Evolutionary conservation across 1,140 invertebrate genomes (phyloP), one percentile per base, ranked within the genome.

Genomic region (Diorhabda elongata): DNA sequence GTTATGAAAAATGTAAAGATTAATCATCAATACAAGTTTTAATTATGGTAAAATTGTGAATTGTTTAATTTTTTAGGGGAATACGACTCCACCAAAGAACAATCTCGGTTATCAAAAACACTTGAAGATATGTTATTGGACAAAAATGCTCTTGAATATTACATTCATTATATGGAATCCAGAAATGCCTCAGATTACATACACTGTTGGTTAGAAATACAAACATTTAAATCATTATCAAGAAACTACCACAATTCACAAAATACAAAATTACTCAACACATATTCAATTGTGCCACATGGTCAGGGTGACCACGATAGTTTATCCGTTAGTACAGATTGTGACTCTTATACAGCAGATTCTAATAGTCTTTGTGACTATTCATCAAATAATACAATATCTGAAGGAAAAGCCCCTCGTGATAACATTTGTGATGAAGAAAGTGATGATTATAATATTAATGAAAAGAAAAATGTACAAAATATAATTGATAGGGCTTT

Each of bases 161-260:
- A 92, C 75, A 87, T 92, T 44, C 89, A 92, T 71, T 92, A 86
- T 78, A 84, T 92, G 83, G 89, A 92, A 44, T 82, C 85, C 0
- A 81, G 82, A 42, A 85, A 87, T 69, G 82, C 80, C 2, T 76
- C 87, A 9, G 72, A 83, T 2, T 81, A 89, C 5, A 86, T 92
- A 2, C 87, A 87, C 77, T 92, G 91, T 78, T 92, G 88, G 87
- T 76, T 91, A 66, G 91, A 92, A 78, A 87, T 90, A 9, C 88
- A 91, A 71, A 89, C 88, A 76, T 87, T 92, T 61, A 82, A 83
- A 70, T 67, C 60, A 8, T 4, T 52, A 3, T n/a, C n/a, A 9
- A 71, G 76, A 11, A n/a, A 72, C 6, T 42, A 62, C 9, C 52
- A 52, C 7, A 56, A n/a, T 61, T 42, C 11, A 41, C 41, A 61